These are phyloP conservation scores for Pelodytes ibericus DNA, from an alignment of 2,797 vertebrate species.

Conservation along the genomic window DNA sequence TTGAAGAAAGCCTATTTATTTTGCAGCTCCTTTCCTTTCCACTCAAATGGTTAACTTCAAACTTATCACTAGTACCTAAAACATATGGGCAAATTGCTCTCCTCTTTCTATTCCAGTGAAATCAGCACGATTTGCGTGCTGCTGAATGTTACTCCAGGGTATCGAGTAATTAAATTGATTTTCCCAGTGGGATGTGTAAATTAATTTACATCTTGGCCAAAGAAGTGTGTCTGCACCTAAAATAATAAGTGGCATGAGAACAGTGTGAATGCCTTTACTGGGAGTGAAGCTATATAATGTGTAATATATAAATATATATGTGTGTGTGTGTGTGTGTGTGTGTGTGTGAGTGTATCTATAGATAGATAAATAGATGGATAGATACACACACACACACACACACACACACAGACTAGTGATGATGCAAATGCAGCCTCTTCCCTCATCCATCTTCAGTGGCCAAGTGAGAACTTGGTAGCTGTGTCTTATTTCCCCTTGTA, in stretches of 20 bases:
- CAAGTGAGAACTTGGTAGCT: slow-evolving; percentile 44
- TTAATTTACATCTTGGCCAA: slow-evolving; percentile 10
- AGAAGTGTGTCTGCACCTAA: background rate
- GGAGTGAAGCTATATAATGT: no score
- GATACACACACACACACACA: no score
- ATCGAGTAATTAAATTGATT: slow-evolving; percentile 19
- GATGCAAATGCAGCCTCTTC: slow-evolving; percentile 4
- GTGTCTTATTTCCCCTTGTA: slow-evolving; percentile 43
- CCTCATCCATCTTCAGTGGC: slow-evolving; percentile 23
- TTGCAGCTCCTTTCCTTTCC: background rate
- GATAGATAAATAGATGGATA: background rate
- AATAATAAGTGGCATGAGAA: background rate
- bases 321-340: no score
- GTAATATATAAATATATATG: no score
- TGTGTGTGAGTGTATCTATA: background rate
- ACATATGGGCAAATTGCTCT: background rate
- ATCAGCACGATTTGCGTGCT: slow-evolving; percentile 20
- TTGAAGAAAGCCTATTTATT: no score
- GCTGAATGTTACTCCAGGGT: slow-evolving; percentile 15
- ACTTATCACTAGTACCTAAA: background rate
- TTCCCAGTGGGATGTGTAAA: background rate
- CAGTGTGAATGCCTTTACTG: no score
- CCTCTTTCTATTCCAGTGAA: slow-evolving; percentile 8
- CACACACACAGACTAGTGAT: no score
- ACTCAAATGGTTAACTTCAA: background rate